phyloP scores from a whole-genome alignment of 2,113 vertebrate genomes.

The Alces alces region DNA sequence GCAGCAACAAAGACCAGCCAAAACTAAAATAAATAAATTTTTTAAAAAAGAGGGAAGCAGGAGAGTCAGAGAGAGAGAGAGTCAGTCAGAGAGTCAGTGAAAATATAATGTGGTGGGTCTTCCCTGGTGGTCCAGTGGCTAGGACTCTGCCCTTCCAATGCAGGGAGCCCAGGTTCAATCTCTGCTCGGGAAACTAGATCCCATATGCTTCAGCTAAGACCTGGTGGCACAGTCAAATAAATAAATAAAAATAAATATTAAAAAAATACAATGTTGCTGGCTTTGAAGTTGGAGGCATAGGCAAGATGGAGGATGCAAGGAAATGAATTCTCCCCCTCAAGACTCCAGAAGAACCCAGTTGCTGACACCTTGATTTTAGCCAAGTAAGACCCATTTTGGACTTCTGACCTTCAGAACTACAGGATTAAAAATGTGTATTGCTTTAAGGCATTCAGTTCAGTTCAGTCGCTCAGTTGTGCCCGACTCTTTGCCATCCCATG shows the following conservation, averaged over 20 bases:
- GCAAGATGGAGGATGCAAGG: background rate
- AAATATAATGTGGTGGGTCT: background rate
- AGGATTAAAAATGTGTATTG: background rate
- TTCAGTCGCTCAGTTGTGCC: background rate
- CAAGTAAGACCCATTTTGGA: background rate
- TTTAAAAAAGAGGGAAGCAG: background rate
- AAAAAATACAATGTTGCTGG: background rate
- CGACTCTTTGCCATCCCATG: rapidly evolving
- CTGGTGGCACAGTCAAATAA: background rate
- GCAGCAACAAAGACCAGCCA: background rate
- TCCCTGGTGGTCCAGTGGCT: background rate
- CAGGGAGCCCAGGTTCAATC: background rate
- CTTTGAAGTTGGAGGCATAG: background rate
- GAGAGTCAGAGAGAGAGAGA: background rate
- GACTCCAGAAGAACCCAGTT: background rate
- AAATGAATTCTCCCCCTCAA: background rate
- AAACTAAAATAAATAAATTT: background rate
- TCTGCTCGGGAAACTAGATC: background rate
- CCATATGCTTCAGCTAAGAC: background rate
- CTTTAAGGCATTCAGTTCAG: background rate
- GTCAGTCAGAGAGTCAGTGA: background rate
- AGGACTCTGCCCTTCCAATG: background rate
- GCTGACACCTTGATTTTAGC: background rate
- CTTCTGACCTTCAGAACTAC: background rate
- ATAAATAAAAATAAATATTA: background rate